These are phyloP conservation scores for Rhopalosiphum nymphaeae DNA, from an alignment of 2,888 invertebrate genomes.

Conservation along the genomic window DNA sequence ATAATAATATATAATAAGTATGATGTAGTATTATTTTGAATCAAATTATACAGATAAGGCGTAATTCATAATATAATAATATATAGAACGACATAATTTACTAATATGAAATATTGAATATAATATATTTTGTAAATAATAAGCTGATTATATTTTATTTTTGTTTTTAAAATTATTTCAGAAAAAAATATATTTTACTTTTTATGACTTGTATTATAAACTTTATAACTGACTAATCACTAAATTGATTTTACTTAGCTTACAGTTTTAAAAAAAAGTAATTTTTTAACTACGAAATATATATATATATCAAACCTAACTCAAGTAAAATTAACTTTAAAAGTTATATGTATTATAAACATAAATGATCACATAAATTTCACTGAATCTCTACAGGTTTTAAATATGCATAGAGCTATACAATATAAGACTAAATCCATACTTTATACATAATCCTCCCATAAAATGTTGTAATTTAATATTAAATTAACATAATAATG, in stretches of 20 bases:
- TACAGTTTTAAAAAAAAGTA: background rate
- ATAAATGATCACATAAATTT: background rate
- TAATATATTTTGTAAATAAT: background rate
- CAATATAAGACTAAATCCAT: background rate
- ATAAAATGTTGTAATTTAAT: slow-evolving; percentile 16
- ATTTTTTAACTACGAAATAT: background rate
- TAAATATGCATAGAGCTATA: background rate
- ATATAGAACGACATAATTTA: background rate
- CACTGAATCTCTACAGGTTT: background rate
- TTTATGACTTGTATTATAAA: background rate
- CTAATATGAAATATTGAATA: background rate
- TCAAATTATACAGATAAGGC: background rate
- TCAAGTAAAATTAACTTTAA: background rate
- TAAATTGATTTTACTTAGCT: background rate
- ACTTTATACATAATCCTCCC: no score
- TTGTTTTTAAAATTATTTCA: background rate
- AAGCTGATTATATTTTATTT: background rate
- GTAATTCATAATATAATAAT: background rate
- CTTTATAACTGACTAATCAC: background rate
- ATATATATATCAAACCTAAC: background rate
- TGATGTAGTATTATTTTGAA: background rate
- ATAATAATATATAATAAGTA: background rate
- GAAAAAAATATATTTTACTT: background rate
- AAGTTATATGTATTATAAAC: background rate
- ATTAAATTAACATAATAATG: background rate